Evolutionary conservation across 2,113 vertebrate species (phyloP), one percentile per base, ranked within the genome.

Genomic region (Brachyhypopomus occidentalis): DNA sequence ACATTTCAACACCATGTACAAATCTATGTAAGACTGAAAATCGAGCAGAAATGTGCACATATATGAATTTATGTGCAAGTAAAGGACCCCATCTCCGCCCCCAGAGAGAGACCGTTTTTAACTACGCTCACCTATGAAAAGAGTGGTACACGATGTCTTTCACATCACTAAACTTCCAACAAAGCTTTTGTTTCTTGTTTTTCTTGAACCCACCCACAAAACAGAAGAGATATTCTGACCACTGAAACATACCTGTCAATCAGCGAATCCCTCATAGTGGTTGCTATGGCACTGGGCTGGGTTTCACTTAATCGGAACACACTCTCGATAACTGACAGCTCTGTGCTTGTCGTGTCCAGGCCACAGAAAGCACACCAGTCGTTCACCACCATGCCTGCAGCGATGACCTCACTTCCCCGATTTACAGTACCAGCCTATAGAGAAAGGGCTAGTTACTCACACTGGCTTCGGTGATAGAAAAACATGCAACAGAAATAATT

Each of bases 291-390:
- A n/a, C 96, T 96, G 0, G 96, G 97, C 89, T 96, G 95, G 1
- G 95, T 93, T 9, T 98, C 96, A 0, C 95, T 95, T 58, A 99
- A 92, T 63, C 86, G 92, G 90, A 99, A 99, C 75, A 99, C 95
- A 23, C 96, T 99, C 92, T 99, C 98, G 5, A 99, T 96, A 87
- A 99, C 97, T 0, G 97, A 98, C 83, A 99, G 93, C 90, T 99
- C 98, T 0, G 98, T 97, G 89, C 98, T 99, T 25, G 97, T 99
- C 2, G 98, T 99, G 87, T 98, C 97, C 89, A 98, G 92, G 0
- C 97, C 98, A 6, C 97, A 98, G 92, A 99, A 99, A 27, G 97
- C 97, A 59, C 95, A 96, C 97, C 98, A 99, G 90, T 99, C 97
- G 0, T 99, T 99, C 6, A 98, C 97, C 79, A 98, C 97, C 97